Evolutionary conservation across 2,113 vertebrate genomes (phyloP).

Genomic region (Corydoras sp.): DNA sequence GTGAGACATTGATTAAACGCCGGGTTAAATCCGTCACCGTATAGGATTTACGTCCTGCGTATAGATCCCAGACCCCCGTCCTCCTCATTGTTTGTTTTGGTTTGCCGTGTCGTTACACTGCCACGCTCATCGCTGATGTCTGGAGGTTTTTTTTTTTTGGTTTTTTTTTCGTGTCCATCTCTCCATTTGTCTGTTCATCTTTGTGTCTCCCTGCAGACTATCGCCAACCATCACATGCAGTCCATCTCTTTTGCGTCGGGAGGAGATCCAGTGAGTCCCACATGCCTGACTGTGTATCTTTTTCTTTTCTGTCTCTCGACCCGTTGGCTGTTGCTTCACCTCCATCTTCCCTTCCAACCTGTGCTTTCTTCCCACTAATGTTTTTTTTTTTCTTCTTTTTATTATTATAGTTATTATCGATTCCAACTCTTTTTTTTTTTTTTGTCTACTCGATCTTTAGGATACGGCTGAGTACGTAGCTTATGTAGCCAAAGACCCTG

Average conservation of each 20-base stretch:
- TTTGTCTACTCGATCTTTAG: constrained; percentile 42
- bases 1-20: too few species aligned
- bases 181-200: constrained; percentile 19
- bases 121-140: constrained; percentile 16
- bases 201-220: constrained; percentile 73
- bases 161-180: constrained; percentile 14
- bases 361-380: constrained; percentile 34
- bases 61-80: too few species aligned
- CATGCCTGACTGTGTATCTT: not conserved
- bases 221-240: constrained; percentile 98
- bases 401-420: constrained; percentile 34
- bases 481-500: constrained; percentile 97
- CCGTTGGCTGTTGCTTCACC: constrained; percentile 41
- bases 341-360: constrained; percentile 43
- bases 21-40: too few species aligned
- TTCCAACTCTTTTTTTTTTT: not conserved
- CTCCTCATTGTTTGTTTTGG: too few species aligned
- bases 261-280: constrained; percentile 86
- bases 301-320: constrained; percentile 24
- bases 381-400: constrained; percentile 25
- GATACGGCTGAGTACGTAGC: constrained; percentile 75
- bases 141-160: not conserved
- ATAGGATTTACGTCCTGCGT: too few species aligned
- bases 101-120: too few species aligned
- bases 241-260: constrained; percentile 98